Percentiles rank a stretch among this genome's conserved stretches.
phyloP scores from a whole-genome alignment of 2,888 invertebrate genomes.

The Alsophila aescularia region DNA sequence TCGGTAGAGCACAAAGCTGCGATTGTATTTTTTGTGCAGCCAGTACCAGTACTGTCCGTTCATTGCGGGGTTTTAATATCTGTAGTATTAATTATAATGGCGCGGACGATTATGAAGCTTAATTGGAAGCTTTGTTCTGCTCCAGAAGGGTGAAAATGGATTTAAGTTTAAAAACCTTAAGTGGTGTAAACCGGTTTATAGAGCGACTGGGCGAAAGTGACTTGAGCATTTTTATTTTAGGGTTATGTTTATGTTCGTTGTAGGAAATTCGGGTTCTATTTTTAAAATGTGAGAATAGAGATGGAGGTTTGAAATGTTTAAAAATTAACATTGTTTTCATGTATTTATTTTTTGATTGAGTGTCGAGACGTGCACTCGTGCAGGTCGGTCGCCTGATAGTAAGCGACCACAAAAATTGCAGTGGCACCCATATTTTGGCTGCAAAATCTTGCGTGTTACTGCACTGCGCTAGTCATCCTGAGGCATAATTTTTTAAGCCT shows the following conservation, averaged over 20 bases:
- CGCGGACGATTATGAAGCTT: slow-evolving; percentile 70
- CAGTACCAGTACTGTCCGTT: slow-evolving; percentile 55
- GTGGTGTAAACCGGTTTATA: slow-evolving; percentile 47
- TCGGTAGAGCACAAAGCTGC: slow-evolving; percentile 73
- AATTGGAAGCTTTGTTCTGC: slow-evolving; percentile 72
- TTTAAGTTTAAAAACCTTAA: slow-evolving; percentile 60
- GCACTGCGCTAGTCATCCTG: too few species aligned
- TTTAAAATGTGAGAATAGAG: slow-evolving; percentile 1
- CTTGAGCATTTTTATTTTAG: slow-evolving; percentile 20
- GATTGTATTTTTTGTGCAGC: slow-evolving; percentile 75
- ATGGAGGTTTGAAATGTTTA: too few species aligned
- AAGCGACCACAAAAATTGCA: too few species aligned
- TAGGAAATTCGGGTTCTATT: slow-evolving; percentile 23
- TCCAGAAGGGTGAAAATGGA: slow-evolving; percentile 56
- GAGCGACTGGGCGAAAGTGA: slow-evolving; percentile 36
- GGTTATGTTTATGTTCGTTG: slow-evolving; percentile 30
- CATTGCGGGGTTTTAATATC: slow-evolving; percentile 74
- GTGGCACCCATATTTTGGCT: too few species aligned
- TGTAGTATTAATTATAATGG: slow-evolving; percentile 76
- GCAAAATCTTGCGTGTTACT: too few species aligned
- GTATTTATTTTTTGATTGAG: too few species aligned
- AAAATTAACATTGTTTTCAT: too few species aligned
- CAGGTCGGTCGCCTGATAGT: too few species aligned
- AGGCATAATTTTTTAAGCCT: too few species aligned
- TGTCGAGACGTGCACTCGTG: too few species aligned